phyloP scores from a whole-genome alignment of 2,797 vertebrate species.

The Helostoma temminkii region DNA sequence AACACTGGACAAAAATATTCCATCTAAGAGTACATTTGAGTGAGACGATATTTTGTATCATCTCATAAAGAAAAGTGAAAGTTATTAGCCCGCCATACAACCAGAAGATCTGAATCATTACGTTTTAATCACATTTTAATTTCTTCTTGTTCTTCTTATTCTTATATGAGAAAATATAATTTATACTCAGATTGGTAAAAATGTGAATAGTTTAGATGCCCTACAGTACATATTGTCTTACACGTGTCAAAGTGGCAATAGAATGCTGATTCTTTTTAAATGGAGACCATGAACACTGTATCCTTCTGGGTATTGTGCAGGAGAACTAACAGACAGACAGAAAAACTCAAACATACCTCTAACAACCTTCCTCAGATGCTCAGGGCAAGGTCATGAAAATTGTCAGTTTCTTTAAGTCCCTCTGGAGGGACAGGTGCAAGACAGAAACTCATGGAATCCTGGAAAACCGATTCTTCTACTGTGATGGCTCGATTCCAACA shows the following conservation, averaged over 20 bases:
- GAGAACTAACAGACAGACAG: conserved; percentile 25
- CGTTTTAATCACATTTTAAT: conserved; percentile 11
- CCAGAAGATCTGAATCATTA: conserved; percentile 38
- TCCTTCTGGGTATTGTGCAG: not conserved
- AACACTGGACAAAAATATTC: conserved; percentile 52
- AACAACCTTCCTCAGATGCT: conserved; percentile 34
- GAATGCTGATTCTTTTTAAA: conserved; percentile 18
- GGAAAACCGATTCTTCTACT: conserved; percentile 57
- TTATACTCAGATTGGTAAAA: too few species aligned
- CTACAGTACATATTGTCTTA: too few species aligned
- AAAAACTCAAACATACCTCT: conserved; percentile 22
- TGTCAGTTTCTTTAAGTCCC: conserved; percentile 31
- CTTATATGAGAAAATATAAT: too few species aligned
- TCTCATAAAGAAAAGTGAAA: conserved; percentile 34
- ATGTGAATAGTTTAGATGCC: too few species aligned
- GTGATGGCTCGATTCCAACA: conserved; percentile 56
- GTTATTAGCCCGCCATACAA: conserved; percentile 23
- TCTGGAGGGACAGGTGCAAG: conserved; percentile 38
- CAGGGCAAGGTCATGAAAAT: conserved; percentile 55
- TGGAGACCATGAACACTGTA: not conserved
- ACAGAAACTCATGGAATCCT: conserved; percentile 40
- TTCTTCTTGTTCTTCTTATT: not conserved
- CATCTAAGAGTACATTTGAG: conserved; percentile 49
- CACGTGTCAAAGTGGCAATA: not conserved
- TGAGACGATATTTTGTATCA: conserved; percentile 35